Base-by-base conservation (phyloP, 2,797 vertebrate species). In the Yasuhikotakia modesta region DNA sequence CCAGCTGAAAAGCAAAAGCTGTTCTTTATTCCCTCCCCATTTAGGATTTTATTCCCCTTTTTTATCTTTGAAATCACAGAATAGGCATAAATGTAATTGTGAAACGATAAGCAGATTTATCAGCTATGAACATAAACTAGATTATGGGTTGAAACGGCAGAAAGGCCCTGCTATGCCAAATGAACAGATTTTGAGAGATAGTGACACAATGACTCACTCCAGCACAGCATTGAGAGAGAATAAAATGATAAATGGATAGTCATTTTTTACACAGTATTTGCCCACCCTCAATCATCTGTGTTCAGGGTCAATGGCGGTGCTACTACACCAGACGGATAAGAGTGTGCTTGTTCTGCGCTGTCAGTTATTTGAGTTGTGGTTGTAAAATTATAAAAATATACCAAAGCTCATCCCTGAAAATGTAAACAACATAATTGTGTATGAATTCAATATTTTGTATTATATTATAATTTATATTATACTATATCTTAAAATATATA, bases 171-270 rank as follows among this genome's bases (percentile, higher is more conserved):
- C 70, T 80, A 17, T 70, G 48, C 77, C 69, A 84, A 74, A 70
- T 77, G 73, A 84, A 60, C 64, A 67, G 73, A 76, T 76, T 67
- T n/a, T 81, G 39, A 39, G 65, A 79, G 55, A 70, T 70, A 71
- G 66, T 21, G 43, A 70, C 65, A 24, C 14, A 64, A 32, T 70
- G 70, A 77, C 65, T 81, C 79, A 71, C 48, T 81, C 58, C 50
- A 39, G 24, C 64, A 73, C 66, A 79, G 48, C 24, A 81, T 48
- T 32, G 65, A 65, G 60, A 11, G 22, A 11, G 53, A 66, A 70
- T 63, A 55, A 21, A 55, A 46, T 78, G 14, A 61, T 39, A 55
- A 45, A 53, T 48, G 30, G 16, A 57, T 53, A 63, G 68, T 39
- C 3, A 35, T n/a, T 45, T 35, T 50, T 63, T 53, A 16, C 74